Evolutionary conservation across 1,140 invertebrate species (phyloP), one percentile per base, ranked within the genome.

Genomic region (Drosophila funebris): DNA sequence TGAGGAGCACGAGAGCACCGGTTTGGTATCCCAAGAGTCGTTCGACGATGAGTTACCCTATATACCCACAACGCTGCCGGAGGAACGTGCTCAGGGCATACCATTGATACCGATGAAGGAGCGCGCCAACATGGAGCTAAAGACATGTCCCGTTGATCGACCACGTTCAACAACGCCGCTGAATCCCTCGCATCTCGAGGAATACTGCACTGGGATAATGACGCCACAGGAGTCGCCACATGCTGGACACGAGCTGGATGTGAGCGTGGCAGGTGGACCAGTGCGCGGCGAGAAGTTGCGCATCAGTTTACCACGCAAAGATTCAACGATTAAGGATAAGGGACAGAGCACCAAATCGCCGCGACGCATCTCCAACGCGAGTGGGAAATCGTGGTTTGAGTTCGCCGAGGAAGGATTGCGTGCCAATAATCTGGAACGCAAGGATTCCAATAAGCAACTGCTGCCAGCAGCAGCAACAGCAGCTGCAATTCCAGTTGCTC

Each of bases 1-100:
- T 8, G 92, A 92, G 56, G 94, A 94, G 84, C 92, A 93, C 16
- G 96, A 97, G 82, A 93, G 95, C 54, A 96, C 96, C 57, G 95
- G 95, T 1, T 93, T 97, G 22, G 95, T 96, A 3, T 93, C 95
- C 43, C 96, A 97, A 75, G 96, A 97, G 75, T 96, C 96, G 7
- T 96, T 97, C 73, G 96, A 97, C 68, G 96, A 96, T 58, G 96
- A 97, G 92, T 92, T 97, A 78, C 97, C 97, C 0, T 97, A 96
- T 82, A 94, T 97, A 68, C 96, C 96, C 37, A 97, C 96, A 3
- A 97, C 96, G 31, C 91, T 97, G 58, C 96, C 96, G 11, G 92
- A 95, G 85, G 96, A 97, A 92, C 94, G 96, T 44, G 96, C 96
- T 5, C 93, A 96, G 41, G 96, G 95, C 11, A 92, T 97, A 56